Percentiles rank a stretch among this genome's conserved stretches.
These are phyloP conservation scores for Pelvicachromis taeniatus DNA, from an alignment of 2,113 vertebrate genomes.

Conservation along the genomic window DNA sequence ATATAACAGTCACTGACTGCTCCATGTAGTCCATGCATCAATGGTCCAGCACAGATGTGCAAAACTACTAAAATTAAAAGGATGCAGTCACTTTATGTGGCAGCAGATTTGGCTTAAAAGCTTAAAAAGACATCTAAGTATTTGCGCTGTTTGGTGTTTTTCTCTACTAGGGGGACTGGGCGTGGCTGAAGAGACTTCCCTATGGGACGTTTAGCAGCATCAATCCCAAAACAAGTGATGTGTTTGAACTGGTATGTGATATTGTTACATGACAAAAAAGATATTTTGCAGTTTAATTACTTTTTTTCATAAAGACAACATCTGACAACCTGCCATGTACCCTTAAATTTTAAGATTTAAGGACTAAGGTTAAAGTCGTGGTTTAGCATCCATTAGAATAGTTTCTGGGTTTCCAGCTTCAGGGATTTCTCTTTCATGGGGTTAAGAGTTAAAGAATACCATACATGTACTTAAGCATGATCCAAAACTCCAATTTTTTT, in stretches of 20 bases:
- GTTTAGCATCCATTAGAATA: neutral
- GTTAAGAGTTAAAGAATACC: neutral
- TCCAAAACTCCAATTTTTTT: accelerated
- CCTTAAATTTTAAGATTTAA: neutral
- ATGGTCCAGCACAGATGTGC: neutral
- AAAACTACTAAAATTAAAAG: neutral
- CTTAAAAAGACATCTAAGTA: neutral
- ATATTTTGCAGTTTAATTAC: neutral
- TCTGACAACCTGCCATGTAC: neutral
- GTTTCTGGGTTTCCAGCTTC: neutral
- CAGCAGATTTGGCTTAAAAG: neutral
- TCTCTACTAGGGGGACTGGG: conserved; percentile 75
- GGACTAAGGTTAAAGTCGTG: neutral
- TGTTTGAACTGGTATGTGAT: conserved; percentile 71
- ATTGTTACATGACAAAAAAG: neutral
- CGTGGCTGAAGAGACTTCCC: conserved; percentile 78
- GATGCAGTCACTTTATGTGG: neutral
- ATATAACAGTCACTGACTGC: neutral
- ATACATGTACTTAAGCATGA: neutral
- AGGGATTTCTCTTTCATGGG: neutral
- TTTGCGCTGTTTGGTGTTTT: neutral
- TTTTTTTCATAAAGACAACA: neutral
- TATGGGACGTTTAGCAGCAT: conserved; percentile 65
- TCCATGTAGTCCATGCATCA: neutral
- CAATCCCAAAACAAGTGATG: conserved; percentile 63